Evolutionary conservation across 2,888 invertebrate genomes (phyloP), one percentile per base, ranked within the genome.

Genomic region (Melanophora roralis): DNA sequence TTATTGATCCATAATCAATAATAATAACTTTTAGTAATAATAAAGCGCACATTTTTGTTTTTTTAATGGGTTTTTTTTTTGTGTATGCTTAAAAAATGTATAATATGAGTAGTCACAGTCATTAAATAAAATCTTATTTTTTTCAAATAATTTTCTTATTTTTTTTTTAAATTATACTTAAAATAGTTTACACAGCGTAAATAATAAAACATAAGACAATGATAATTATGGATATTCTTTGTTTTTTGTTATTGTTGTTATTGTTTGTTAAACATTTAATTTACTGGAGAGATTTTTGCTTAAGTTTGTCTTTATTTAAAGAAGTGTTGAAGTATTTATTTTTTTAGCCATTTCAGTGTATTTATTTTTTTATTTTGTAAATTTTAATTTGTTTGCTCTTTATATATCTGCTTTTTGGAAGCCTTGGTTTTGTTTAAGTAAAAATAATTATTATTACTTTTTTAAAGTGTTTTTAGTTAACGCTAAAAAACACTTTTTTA

Each of bases 81-180:
- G 72, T 80, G 76, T 80, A 77, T 80, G 80, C 77, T 77, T 80
- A 80, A 64, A 80, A 77, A 77, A 80, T 80, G 64, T 80, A 77
- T 65, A 68, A 79, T 79, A 79, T 72, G 76, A 80, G 72, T 80
- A 80, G 80, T 80, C 77, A 80, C 80, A 80, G 80, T 80, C 80
- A 80, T 80, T 77, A 80, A 80, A 80, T 80, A 73, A 77, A 80
- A 77, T 73, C 68, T 71, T 64, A 64, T 67, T 59, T 77, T 64
- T 77, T 77, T 57, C 57, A 76, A 76, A 55, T 21, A 51, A 59
- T 49, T 34, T 36, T 14, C 53, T 34, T 62, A 4, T 64, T 73
- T 32, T 62, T 60, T 53, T 32, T 49, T 69, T 69, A 69, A 69
- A 55, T 69, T 76, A 69, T 76, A 75, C 68, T 76, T 76, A 76